Evolutionary conservation across 2,113 vertebrate genomes (phyloP).

Genomic region (Amblyornis subalaris): DNA sequence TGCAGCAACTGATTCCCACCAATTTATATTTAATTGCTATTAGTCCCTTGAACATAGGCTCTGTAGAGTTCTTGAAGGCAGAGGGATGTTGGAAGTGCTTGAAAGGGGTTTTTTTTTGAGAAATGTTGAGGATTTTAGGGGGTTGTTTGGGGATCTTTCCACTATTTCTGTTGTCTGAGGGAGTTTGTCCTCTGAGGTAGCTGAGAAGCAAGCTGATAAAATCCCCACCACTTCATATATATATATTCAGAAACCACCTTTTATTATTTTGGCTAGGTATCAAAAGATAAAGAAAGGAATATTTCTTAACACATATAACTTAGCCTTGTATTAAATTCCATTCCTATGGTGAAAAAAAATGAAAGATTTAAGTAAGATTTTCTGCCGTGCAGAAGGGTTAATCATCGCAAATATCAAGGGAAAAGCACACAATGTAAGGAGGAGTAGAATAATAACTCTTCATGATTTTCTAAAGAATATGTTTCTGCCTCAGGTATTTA

Average conservation of each 20-base stretch:
- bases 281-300: neutral
- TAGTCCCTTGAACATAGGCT: neutral
- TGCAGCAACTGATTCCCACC: neutral
- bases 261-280: neutral
- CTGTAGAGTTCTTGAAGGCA: neutral
- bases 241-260: neutral
- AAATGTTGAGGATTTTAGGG: neutral
- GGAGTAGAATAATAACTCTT: neutral
- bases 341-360: neutral
- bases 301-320: neutral
- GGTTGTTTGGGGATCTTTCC: neutral
- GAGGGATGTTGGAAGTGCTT: rapidly evolving
- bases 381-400: neutral
- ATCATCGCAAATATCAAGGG: neutral
- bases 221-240: neutral
- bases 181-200: neutral
- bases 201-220: neutral
- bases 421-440: neutral
- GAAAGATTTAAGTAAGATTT: neutral
- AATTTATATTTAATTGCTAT: neutral
- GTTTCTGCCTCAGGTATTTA: neutral
- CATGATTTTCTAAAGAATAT: neutral
- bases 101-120: neutral
- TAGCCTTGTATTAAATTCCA: neutral
- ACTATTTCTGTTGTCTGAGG: neutral